phyloP scores from a whole-genome alignment of 2,888 invertebrate genomes.

The Gandaritis pyraliata region DNA sequence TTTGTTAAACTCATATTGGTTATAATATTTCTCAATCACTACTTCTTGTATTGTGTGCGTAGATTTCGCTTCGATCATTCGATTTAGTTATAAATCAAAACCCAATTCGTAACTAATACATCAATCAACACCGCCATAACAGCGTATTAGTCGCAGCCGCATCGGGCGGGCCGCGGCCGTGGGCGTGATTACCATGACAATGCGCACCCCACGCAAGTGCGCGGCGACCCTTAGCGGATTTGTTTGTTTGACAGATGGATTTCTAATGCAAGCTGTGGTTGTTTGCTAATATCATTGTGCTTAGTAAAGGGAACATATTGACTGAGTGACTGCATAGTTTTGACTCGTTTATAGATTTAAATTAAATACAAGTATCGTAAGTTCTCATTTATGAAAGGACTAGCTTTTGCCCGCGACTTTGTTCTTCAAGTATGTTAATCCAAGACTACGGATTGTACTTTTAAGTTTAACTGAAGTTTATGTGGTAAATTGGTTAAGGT shows the following conservation, averaged over 20 bases:
- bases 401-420: no score
- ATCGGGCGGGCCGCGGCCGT: constrained; percentile 15
- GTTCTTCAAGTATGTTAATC: no score
- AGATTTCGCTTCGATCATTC: neutral
- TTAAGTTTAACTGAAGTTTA: no score
- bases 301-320: constrained; percentile 5
- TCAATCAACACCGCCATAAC: constrained; percentile 26
- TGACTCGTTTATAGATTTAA: neutral
- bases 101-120: constrained; percentile 15
- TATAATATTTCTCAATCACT: no score
- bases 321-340: neutral
- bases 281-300: constrained; percentile 16
- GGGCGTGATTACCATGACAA: constrained; percentile 33
- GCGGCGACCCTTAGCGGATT: constrained; percentile 21
- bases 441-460: no score
- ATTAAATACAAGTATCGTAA: no score
- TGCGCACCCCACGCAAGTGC: constrained; percentile 13
- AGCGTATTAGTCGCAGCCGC: constrained; percentile 22
- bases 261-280: constrained; percentile 19
- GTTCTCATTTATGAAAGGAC: no score
- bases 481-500: no score
- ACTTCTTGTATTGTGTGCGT: no score
- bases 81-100: constrained; percentile 5
- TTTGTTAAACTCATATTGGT: no score
- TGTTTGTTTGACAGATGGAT: constrained; percentile 33